Evolutionary conservation across 2,888 invertebrate genomes (phyloP).

Genomic region (Agonopterix alstromeriana): DNA sequence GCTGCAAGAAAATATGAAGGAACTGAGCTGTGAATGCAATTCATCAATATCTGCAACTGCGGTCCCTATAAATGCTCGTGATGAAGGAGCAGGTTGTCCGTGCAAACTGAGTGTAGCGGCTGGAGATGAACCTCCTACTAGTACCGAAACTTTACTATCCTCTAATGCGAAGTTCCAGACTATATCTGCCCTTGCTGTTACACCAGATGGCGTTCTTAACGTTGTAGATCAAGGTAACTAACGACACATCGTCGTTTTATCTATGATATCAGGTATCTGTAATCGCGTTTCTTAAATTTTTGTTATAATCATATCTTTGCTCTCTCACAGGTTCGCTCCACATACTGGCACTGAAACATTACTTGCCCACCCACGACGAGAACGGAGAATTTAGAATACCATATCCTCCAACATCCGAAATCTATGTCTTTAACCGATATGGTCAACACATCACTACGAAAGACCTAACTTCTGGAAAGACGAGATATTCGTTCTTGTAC

Average conservation of each 20-base stretch:
- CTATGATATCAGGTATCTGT: slow-evolving; percentile 1
- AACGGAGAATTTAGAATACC: slow-evolving; percentile 95
- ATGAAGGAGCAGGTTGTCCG: slow-evolving; percentile 65
- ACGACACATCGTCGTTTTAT: not conserved
- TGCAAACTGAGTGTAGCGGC: slow-evolving; percentile 72
- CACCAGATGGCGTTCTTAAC: slow-evolving; percentile 96
- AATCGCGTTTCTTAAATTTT: not conserved
- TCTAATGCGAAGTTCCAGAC: slow-evolving; percentile 94
- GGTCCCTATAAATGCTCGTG: slow-evolving; percentile 47
- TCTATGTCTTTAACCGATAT: slow-evolving; percentile 95
- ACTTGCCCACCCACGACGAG: slow-evolving; percentile 90
- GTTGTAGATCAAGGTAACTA: slow-evolving; percentile 92
- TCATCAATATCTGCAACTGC: slow-evolving; percentile 74
- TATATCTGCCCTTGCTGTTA: slow-evolving; percentile 93
- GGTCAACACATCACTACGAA: slow-evolving; percentile 97
- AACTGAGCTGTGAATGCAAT: slow-evolving; percentile 78
- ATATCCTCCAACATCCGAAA: slow-evolving; percentile 94
- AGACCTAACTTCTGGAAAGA: slow-evolving; percentile 95
- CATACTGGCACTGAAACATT: slow-evolving; percentile 90
- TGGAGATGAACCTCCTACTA: slow-evolving; percentile 82
- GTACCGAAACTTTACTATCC: slow-evolving; percentile 90
- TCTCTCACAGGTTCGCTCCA: slow-evolving; percentile 82
- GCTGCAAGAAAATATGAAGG: slow-evolving; percentile 78
- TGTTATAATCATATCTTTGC: slow-evolving; percentile 5
- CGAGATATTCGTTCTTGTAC: slow-evolving; percentile 96